Evolutionary conservation across 2,797 vertebrate species (phyloP).

Genomic region (Leucoraja ocellata): DNA sequence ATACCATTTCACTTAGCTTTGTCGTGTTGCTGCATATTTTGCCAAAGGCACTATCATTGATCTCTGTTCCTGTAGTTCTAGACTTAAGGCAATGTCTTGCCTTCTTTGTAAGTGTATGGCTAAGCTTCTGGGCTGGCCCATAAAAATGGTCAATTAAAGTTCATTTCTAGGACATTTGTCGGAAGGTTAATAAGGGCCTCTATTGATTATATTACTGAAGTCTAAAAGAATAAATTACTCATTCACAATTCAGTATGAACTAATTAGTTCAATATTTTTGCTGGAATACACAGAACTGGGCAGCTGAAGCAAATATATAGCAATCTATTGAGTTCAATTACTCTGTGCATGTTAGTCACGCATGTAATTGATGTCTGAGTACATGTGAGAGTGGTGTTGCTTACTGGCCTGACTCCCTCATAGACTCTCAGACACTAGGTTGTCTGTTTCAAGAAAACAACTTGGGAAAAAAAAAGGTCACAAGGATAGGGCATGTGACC

Average conservation of each 20-base stretch:
- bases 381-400: constrained; percentile 18
- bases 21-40: no score
- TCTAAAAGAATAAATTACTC: constrained; percentile 3
- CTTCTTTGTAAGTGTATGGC: neutral
- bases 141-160: neutral
- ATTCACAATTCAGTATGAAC: neutral
- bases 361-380: constrained; percentile 14
- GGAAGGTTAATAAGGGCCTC: neutral
- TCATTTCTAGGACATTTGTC: neutral
- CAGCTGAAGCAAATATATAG: neutral
- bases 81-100: no score
- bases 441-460: neutral
- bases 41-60: no score
- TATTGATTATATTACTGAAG: constrained; percentile 4
- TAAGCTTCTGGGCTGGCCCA: neutral
- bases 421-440: neutral
- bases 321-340: constrained; percentile 12
- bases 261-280: neutral
- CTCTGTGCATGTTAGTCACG: neutral
- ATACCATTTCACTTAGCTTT: no score
- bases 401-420: neutral
- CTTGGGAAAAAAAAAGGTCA: neutral
- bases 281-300: neutral
- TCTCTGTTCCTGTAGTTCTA: no score
- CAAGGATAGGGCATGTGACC: constrained; percentile 9